phyloP scores from a whole-genome alignment of 2,888 invertebrate genomes.

The Zhengitettix transpicula region DNA sequence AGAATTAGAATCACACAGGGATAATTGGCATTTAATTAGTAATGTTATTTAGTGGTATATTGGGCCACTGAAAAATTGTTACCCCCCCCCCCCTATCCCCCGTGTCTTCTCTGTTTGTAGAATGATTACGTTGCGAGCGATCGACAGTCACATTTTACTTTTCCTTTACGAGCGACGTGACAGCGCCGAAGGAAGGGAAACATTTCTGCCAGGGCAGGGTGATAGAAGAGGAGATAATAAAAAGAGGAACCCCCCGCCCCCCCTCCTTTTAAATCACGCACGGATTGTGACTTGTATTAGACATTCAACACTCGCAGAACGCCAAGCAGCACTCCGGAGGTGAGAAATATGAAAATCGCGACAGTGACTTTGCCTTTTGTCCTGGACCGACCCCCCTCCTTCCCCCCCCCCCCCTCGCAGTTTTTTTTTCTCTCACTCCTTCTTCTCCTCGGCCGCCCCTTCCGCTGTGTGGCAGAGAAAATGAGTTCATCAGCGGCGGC shows the following conservation, averaged over 20 bases:
- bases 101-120: too few relatives aligned
- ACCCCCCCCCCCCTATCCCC: too few relatives aligned
- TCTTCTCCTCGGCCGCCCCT: background rate
- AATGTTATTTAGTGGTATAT: too few relatives aligned
- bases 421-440: background rate
- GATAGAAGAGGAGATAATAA: too few relatives aligned
- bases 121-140: too few relatives aligned
- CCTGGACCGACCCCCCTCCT: background rate
- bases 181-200: too few relatives aligned
- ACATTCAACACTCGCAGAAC: background rate
- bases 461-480: background rate
- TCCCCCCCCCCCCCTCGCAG: background rate
- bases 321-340: background rate
- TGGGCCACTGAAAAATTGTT: too few relatives aligned
- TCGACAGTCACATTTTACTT: too few relatives aligned
- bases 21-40: too few relatives aligned
- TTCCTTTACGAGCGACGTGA: too few relatives aligned
- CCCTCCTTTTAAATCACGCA: background rate
- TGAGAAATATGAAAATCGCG: background rate
- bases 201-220: too few relatives aligned
- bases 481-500: conserved; percentile 9
- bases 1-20: too few relatives aligned
- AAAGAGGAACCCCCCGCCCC: background rate
- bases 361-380: background rate
- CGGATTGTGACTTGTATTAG: background rate